Conservation (phyloP, 2,113 vertebrate species). For the Atherinomorus stipes region DNA sequence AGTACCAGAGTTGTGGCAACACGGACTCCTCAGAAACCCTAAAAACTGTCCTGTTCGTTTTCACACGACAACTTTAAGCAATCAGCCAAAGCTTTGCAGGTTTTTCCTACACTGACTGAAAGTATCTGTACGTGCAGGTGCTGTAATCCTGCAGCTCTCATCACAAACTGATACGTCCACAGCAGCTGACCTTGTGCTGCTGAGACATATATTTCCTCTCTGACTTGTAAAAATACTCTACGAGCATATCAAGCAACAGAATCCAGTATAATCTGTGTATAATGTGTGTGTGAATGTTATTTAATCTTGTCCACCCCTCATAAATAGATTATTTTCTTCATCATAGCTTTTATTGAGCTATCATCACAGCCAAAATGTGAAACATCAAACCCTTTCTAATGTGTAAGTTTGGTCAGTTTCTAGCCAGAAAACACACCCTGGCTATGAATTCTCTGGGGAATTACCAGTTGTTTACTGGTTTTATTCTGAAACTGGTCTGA, state of each 20-base stretch:
- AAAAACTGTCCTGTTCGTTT: constrained; percentile 5
- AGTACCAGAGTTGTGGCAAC: constrained; percentile 82
- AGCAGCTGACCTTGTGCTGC: not conserved
- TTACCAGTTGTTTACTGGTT: not conserved
- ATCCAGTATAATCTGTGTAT: not conserved
- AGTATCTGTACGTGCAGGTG: constrained; percentile 17
- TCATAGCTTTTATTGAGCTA: too few species aligned
- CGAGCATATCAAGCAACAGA: constrained; percentile 1
- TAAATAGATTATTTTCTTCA: too few species aligned
- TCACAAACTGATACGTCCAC: constrained; percentile 6
- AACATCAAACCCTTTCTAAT: too few species aligned
- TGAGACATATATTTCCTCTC: not conserved
- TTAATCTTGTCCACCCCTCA: not conserved
- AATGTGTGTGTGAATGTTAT: not conserved
- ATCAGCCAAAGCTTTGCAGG: not conserved
- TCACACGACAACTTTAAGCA: not conserved
- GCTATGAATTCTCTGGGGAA: not conserved
- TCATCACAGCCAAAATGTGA: too few species aligned
- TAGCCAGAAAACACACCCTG: not conserved
- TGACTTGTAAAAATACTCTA: constrained; percentile 14
- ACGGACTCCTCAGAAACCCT: constrained; percentile 14
- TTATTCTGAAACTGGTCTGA: not conserved
- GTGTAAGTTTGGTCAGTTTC: too few species aligned
- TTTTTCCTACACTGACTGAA: not conserved
- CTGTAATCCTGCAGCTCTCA: constrained; percentile 18